Base-by-base conservation (phyloP, 2,797 vertebrate genomes). In the Rhyacichthys aspro region DNA sequence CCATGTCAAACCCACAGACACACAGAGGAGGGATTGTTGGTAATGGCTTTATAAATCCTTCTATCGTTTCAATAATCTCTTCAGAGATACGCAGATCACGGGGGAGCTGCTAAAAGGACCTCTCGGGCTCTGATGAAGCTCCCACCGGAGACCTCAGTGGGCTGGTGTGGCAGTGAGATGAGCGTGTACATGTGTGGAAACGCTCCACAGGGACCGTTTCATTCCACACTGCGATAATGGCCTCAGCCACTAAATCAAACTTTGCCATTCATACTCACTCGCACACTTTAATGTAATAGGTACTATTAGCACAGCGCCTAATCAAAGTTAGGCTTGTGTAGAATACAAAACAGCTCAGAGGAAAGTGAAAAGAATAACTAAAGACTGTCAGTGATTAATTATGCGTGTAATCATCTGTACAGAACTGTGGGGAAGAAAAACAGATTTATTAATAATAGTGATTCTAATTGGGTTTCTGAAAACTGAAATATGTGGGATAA, bases 171-270 rank as follows among this genome's bases (percentile, higher is more conserved):
- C 1, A 49, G 50, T 7, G 42, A 43, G 52, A 43, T 18, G 41
- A 45, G 52, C 28, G 60, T 58, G 43, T 11, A 57, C 58, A 60
- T 71, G 57, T 59, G 63, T 38, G 48, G 47, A 82, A 79, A 76
- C 0, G 16, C 63, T 79, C 88, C 74, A 50, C 56, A 28, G 78
- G 68, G 76, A 76, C 57, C 39, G 5, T 77, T 78, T 70, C 16
- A 72, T 74, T 70, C 33, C 59, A 63, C 10, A 38, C 44, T 32
- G 32, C 5, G 14, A 41, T 84, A 81, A 82, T 78, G 50, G 74
- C 37, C 65, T 64, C 2, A 49, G 50, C 56, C 54, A 61, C 65
- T 80, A 70, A 82, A 86, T 87, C 74, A 78, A 82, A 76, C 38
- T 44, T 67, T 67, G 34, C 36, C 57, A 43, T 64, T 74, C 47